Evolutionary conservation across 2,113 vertebrate genomes (phyloP).

Genomic region (Ophthalmolycus amberensis): DNA sequence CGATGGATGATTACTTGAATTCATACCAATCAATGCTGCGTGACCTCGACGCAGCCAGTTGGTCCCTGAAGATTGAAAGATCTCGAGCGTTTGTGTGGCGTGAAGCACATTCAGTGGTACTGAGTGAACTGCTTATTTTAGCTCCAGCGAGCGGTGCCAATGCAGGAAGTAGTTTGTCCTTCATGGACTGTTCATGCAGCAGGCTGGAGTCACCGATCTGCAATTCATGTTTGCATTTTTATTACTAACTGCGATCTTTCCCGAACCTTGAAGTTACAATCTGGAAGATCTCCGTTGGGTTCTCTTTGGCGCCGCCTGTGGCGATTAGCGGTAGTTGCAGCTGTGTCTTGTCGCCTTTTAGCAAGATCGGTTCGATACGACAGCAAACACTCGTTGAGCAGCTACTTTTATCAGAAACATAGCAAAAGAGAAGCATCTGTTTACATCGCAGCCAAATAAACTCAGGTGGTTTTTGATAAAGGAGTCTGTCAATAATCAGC

Average conservation of each 20-base stretch:
- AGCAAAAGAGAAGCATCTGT: not conserved
- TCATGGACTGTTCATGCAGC: not conserved
- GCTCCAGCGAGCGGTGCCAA: not conserved
- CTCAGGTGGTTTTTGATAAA: constrained; percentile 8
- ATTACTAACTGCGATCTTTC: not conserved
- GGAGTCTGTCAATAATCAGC: not conserved
- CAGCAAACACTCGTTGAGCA: not conserved
- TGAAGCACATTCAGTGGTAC: not conserved
- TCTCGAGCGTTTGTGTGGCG: not conserved
- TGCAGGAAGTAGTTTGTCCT: not conserved
- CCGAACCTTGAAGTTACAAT: not conserved
- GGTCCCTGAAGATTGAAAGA: not conserved
- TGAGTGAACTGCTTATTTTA: not conserved
- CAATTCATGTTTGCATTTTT: not conserved
- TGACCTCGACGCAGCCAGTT: not conserved
- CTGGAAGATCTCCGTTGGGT: not conserved
- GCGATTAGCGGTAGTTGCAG: not conserved
- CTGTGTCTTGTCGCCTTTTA: not conserved
- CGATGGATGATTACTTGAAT: not conserved
- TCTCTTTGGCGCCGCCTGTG: not conserved
- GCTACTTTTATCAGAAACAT: not conserved
- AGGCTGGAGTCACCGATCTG: not conserved
- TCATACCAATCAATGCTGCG: not conserved
- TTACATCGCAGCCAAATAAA: constrained; percentile 1
- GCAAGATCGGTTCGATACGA: not conserved